phyloP scores from a whole-genome alignment of 2,797 vertebrate species.

The Syndactyla subalaris region DNA sequence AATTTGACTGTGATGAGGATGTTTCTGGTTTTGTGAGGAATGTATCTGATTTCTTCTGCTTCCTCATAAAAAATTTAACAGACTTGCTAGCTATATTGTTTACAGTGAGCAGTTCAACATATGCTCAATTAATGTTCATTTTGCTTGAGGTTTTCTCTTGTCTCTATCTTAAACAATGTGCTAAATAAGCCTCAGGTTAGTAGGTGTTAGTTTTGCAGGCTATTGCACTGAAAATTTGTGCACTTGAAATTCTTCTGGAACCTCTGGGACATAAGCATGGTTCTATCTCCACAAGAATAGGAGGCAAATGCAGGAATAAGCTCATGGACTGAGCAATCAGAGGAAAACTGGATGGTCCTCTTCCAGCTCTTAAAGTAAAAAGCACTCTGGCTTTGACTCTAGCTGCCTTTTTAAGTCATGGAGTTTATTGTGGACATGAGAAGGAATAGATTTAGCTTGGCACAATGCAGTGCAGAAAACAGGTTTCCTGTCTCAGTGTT shows the following conservation, averaged over 20 bases:
- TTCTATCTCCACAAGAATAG: background rate
- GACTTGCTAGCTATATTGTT: background rate
- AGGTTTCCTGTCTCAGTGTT: background rate
- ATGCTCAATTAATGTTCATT: background rate
- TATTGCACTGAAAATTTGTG: background rate
- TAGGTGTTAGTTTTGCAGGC: background rate
- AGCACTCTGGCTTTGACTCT: background rate
- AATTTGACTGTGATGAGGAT: background rate
- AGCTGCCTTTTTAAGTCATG: background rate
- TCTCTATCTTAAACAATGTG: background rate
- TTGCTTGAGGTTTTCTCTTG: background rate
- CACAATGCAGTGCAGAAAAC: background rate
- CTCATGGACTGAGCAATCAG: background rate
- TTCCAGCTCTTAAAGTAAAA: background rate
- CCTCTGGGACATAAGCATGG: background rate
- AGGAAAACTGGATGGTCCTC: background rate
- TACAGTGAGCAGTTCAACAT: background rate
- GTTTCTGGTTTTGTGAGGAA: background rate
- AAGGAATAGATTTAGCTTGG: background rate
- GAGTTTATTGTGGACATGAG: background rate
- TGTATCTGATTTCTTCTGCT: background rate
- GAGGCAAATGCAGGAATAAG: rapidly evolving
- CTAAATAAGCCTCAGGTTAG: background rate
- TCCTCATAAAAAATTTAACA: background rate
- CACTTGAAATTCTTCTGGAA: background rate